Conservation (phyloP, 2,797 vertebrate genomes). For the Danio kyathit region DNA sequence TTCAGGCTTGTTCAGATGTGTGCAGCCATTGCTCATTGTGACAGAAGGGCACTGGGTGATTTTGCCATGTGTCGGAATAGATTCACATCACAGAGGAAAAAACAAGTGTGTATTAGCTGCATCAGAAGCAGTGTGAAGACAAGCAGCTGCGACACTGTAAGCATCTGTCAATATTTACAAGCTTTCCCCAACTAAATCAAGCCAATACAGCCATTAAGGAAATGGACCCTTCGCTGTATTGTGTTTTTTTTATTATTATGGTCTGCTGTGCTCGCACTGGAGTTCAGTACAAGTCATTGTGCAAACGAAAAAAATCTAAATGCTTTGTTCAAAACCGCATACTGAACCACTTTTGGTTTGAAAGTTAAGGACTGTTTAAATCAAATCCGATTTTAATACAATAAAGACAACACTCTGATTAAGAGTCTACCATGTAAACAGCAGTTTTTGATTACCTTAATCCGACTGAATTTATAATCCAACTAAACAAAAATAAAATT, state of each 20-base stretch:
- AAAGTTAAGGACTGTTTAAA: too few relatives aligned
- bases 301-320: too few relatives aligned
- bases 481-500: too few relatives aligned
- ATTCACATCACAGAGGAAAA: conserved; percentile 44
- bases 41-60: conserved; percentile 33
- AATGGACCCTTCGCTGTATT: background rate
- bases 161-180: conserved; percentile 26
- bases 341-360: too few relatives aligned
- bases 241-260: background rate
- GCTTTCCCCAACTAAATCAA: background rate
- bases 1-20: conserved; percentile 35
- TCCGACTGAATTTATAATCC: too few relatives aligned
- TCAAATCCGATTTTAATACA: too few relatives aligned
- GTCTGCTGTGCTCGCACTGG: background rate
- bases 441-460: too few relatives aligned
- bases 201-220: background rate
- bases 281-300: background rate
- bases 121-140: conserved; percentile 51
- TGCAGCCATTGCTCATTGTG: conserved; percentile 40
- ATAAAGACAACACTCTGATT: too few relatives aligned
- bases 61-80: conserved; percentile 48
- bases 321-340: too few relatives aligned
- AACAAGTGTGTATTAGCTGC: conserved; percentile 22
- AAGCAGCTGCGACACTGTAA: conserved; percentile 12
- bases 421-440: too few relatives aligned